phyloP scores from a whole-genome alignment of 2,113 vertebrate genomes.

The Apeltes quadracus region DNA sequence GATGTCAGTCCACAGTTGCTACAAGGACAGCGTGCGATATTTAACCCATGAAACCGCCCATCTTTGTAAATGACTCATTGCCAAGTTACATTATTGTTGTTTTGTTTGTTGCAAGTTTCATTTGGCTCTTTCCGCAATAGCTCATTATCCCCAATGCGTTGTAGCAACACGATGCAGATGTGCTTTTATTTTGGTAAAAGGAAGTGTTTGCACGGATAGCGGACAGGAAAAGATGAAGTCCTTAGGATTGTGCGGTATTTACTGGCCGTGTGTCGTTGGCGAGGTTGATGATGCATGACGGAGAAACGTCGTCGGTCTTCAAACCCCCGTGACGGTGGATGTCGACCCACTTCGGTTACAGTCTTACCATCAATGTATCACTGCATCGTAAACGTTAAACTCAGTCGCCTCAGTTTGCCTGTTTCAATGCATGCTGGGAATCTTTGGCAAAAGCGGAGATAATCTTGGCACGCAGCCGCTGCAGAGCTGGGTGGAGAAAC shows the following conservation, averaged over 20 bases:
- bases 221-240: no score
- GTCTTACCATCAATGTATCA: not conserved
- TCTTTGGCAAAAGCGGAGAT: conserved; percentile 9
- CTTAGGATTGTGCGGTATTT: not conserved
- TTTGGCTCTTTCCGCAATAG: no score
- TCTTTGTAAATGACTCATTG: no score
- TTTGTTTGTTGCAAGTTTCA: no score
- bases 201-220: not conserved
- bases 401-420: conserved; percentile 2
- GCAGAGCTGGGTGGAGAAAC: conserved; percentile 32
- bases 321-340: not conserved
- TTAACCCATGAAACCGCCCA: not conserved
- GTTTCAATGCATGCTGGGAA: conserved; percentile 15
- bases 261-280: not conserved
- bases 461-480: conserved; percentile 15
- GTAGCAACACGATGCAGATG: not conserved
- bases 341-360: not conserved
- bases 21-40: not conserved
- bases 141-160: not conserved
- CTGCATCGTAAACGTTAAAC: conserved; percentile 5
- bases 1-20: conserved; percentile 4
- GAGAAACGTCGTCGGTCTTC: not conserved
- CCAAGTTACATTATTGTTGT: no score
- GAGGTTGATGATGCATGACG: not conserved
- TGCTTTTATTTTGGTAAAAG: not conserved